phyloP scores from a whole-genome alignment of 2,797 vertebrate genomes.

The Sardinella longiceps region DNA sequence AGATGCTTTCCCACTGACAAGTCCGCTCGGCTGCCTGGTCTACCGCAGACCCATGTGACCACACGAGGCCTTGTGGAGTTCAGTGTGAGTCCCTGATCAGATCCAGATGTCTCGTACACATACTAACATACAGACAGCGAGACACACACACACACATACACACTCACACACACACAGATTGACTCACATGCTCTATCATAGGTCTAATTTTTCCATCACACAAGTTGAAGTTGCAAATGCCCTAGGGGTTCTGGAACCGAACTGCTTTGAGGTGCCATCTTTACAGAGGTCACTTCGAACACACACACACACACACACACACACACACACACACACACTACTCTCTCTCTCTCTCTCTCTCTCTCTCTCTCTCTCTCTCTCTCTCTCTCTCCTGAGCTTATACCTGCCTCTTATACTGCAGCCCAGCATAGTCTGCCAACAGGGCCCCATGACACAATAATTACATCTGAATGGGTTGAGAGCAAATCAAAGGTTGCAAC shows the following conservation, averaged over 20 bases:
- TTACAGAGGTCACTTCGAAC: neutral
- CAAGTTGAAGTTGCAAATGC: conserved; percentile 48
- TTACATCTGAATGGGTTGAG: too few relatives aligned
- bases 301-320: neutral
- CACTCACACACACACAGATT: conserved; percentile 37
- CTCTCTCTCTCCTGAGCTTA: too few relatives aligned
- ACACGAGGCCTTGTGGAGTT: conserved; percentile 56
- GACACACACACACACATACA: conserved; percentile 46
- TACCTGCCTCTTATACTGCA: neutral
- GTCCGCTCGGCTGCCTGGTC: neutral
- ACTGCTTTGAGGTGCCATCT: conserved; percentile 39
- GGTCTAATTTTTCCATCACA: conserved; percentile 65
- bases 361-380: too few relatives aligned
- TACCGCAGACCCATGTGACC: conserved; percentile 60
- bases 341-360: too few relatives aligned
- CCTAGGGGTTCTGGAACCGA: conserved; percentile 37
- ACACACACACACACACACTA: neutral
- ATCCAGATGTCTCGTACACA: conserved; percentile 69
- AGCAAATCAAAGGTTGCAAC: too few relatives aligned
- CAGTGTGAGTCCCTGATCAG: conserved; percentile 65
- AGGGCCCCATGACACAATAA: neutral
- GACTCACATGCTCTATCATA: conserved; percentile 49
- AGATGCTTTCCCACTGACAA: conserved; percentile 23
- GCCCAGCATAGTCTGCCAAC: neutral
- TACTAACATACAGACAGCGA: conserved; percentile 4